Evolutionary conservation across 2,888 invertebrate genomes (phyloP).

Genomic region (Lepeophtheirus nordmannii): DNA sequence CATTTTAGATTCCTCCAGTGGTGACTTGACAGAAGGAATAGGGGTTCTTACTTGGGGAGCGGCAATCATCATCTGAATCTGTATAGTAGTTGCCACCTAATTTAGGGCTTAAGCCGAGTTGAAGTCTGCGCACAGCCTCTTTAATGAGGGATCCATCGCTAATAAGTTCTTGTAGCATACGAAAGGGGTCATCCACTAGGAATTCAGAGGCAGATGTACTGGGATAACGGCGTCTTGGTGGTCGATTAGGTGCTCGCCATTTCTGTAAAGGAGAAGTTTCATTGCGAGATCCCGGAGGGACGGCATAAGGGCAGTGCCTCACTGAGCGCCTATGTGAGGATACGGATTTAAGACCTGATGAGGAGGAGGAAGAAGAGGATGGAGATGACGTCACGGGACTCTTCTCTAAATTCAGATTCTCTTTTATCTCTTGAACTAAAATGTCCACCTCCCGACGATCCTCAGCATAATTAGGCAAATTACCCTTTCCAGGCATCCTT

Average conservation of each 20-base stretch:
- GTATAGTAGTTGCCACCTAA: background rate
- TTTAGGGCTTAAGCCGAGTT: slow-evolving; percentile 1
- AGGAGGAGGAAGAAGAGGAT: background rate
- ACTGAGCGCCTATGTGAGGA: background rate
- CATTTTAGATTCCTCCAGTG: too few relatives aligned
- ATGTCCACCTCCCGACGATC: slow-evolving; percentile 10
- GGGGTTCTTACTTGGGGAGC: background rate
- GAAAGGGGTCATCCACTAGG: slow-evolving; percentile 16
- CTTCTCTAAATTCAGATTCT: slow-evolving; percentile 19
- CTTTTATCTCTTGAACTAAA: slow-evolving; percentile 23
- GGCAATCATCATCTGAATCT: slow-evolving; percentile 21
- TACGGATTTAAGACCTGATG: background rate
- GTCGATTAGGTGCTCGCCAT: background rate
- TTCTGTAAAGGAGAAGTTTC: background rate
- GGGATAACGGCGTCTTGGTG: slow-evolving; percentile 11
- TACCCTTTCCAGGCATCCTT: too few relatives aligned
- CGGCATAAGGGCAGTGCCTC: background rate
- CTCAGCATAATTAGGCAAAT: background rate
- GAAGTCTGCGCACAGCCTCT: slow-evolving; percentile 25
- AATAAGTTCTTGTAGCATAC: slow-evolving; percentile 24
- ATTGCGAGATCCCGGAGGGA: slow-evolving; percentile 8
- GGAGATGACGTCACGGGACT: background rate
- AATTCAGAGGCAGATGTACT: background rate
- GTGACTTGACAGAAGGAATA: too few relatives aligned
- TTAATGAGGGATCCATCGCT: slow-evolving; percentile 22